These are phyloP conservation scores for Kryphioiulus occultus DNA, from an alignment of 2,888 invertebrate species.

Conservation along the genomic window DNA sequence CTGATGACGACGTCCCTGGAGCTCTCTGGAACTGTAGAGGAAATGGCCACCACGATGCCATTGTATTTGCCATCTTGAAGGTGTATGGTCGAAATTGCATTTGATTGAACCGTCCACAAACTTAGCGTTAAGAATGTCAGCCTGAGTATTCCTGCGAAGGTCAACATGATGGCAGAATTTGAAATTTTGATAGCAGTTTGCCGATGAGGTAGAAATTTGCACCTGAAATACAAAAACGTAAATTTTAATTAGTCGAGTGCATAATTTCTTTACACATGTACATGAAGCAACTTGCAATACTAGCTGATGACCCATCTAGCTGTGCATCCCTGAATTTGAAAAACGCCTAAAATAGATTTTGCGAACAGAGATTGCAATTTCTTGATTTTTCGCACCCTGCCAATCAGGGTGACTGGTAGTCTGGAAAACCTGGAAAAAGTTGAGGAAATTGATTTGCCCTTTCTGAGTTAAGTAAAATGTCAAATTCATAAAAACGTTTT, in stretches of 20 bases:
- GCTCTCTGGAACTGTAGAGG: constrained; percentile 45
- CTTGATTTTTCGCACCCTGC: too few species aligned
- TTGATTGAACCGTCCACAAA: neutral
- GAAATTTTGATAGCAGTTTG: neutral
- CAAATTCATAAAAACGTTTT: too few species aligned
- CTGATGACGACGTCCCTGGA: constrained; percentile 42
- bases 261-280: neutral
- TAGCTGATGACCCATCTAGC: too few species aligned
- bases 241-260: neutral
- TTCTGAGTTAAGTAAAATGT: too few species aligned
- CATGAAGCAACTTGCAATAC: too few species aligned
- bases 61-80: constrained; percentile 48
- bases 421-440: too few species aligned
- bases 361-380: too few species aligned
- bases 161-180: neutral
- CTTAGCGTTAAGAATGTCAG: neutral
- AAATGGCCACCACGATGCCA: constrained; percentile 50
- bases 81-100: constrained; percentile 15
- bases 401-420: too few species aligned
- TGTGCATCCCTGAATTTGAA: too few species aligned
- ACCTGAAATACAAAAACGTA: neutral
- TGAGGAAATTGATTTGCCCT: too few species aligned
- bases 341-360: too few species aligned
- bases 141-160: neutral
- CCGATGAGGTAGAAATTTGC: neutral